Evolutionary conservation across 2,888 invertebrate species (phyloP).

Genomic region (Cryptus viduatorius): DNA sequence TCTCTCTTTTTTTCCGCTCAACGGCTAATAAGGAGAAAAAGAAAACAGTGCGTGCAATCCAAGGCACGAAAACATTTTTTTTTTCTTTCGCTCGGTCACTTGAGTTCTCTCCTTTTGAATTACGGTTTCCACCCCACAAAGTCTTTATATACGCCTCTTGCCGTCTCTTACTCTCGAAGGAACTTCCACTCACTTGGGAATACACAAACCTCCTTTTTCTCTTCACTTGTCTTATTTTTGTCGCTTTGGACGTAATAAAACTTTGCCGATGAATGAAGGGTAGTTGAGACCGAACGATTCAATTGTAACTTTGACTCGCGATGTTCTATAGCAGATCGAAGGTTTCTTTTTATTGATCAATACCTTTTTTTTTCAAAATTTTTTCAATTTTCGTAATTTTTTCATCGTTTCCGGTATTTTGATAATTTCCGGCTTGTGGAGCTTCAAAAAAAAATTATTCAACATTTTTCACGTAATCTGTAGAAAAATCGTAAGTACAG

Average conservation of each 20-base stretch:
- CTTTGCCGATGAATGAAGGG: not conserved
- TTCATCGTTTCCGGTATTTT: not conserved
- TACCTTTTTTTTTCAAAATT: no score
- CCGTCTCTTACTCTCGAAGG: not conserved
- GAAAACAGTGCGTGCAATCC: not conserved
- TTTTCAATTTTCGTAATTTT: not conserved
- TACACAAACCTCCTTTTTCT: not conserved
- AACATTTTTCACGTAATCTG: no score
- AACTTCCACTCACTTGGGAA: not conserved
- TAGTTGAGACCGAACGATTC: not conserved
- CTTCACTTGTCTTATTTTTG: not conserved
- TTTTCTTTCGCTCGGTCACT: not conserved
- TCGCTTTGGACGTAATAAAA: not conserved
- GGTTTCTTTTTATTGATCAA: no score
- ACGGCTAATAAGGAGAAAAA: slow-evolving; percentile 1
- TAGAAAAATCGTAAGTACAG: no score
- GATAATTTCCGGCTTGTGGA: not conserved
- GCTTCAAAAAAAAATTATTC: no score
- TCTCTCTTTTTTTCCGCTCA: slow-evolving; percentile 1
- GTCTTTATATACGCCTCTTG: not conserved
- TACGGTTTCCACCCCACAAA: slow-evolving; percentile 13
- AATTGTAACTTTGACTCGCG: not conserved
- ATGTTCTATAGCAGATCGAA: not conserved
- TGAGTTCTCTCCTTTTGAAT: slow-evolving; percentile 9
- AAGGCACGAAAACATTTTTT: not conserved